Base-by-base conservation (phyloP, 2,113 vertebrate species). In the Phyllopteryx taeniolatus region DNA sequence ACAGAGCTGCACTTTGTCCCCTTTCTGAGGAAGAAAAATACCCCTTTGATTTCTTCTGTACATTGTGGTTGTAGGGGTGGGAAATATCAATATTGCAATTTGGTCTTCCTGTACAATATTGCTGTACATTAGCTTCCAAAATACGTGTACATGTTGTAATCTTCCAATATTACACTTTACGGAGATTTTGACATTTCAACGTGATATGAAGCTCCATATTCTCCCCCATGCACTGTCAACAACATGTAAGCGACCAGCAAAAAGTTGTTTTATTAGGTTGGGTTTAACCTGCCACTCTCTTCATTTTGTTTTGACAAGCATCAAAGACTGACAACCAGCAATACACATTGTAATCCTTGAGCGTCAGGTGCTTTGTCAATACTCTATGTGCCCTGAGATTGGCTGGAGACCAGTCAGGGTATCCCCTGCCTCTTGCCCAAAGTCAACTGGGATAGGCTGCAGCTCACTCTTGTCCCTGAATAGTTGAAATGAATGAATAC, bases 1-100 rank as follows among this genome's bases (percentile, higher is more conserved):
- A 70, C 63, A 62, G 46, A 33, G 6, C 43, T 54, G 53, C n/a
- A 8, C 1, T 20, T 19, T 54, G 51, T 78, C 68, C 76, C 19
- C 39, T 68, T 31, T 72, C 74, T 79, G 61, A 74, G 56, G 56
- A 31, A 31, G 11, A 59, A 59, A 59, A 59, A 14, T 31, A 13
- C 56, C 56, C 22, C 6, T 22, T 59, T 5, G 3, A 56, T n/a
- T 56, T 20, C n/a, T 19, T 53, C 51, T 19, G 1, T 56, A n/a
- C 53, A 22, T 59, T 59, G 10, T 13, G 22, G 9, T 53, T 20
- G 7, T 53, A 20, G 12, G 27, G 1, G 22, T 7, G 56, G 5
- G 56, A 27, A 59, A 31, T 31, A 31, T 27, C 53, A 2, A 10
- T 11, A 56, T n/a, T 22, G 8, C 8, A 54, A n/a, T 54, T 20